Base-by-base conservation (phyloP, 1,140 invertebrate genomes). In the Bombus consobrinus region DNA sequence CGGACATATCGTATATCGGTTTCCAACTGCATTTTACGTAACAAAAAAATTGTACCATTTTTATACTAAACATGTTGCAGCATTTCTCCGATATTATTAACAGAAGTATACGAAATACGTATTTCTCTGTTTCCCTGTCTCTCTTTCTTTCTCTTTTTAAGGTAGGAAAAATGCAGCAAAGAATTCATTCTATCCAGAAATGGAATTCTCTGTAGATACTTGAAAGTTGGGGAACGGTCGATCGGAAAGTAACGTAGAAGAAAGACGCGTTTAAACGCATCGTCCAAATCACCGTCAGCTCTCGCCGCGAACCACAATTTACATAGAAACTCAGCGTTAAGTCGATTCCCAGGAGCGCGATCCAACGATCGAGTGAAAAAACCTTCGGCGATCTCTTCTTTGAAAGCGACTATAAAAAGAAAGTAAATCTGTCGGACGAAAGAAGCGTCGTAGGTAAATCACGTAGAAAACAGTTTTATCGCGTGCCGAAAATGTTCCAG, bases 281-380 rank as follows among this genome's bases (percentile, higher is more conserved):
- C 62, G 69, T 69, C 32, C 76, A 66, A 87, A 88, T 88, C 84
- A 72, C 79, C 74, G 57, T 41, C 80, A 34, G 62, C 81, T 59
- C 68, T 59, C 77, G 64, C 39, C 85, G 39, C 81, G 74, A 78
- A 57, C 34, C 22, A 73, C 71, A 71, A 89, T 91, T 91, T 90
- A 83, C 90, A 91, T 91, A 85, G 81, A 91, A 88, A 90, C 88
- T 91, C 82, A 43, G 78, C 76, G 64, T 74, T 85, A 91, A 89
- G 80, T 89, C 87, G 79, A 89, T 89, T 89, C 66, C 66, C 79
- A 34, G 39, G 66, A 62, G 59, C 59, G 68, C 78, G 78, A 85
- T 85, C 53, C 28, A 34, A 64, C 59, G 87, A 87, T 80, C 84
- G 71, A 57, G 28, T 57, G 76, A 41, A 71, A 75, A 86, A 89